These are phyloP conservation scores for Orthonyx spaldingii DNA, from an alignment of 2,113 vertebrate genomes.

Conservation along the genomic window DNA sequence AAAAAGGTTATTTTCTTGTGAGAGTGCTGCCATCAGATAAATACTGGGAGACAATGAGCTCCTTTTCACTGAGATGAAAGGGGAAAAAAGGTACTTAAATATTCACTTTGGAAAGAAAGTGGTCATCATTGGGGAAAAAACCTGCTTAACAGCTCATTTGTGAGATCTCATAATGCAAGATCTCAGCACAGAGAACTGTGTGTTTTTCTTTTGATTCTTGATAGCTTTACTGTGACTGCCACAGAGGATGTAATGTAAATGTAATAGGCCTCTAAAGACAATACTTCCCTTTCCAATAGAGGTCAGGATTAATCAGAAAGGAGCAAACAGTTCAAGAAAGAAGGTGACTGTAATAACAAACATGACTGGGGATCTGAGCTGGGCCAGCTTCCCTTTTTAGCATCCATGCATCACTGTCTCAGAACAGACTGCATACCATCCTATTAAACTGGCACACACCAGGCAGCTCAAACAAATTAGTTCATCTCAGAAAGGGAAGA, in stretches of 20 bases:
- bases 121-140: neutral
- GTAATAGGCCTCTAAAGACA: slow-evolving; percentile 5
- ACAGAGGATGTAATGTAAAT: neutral
- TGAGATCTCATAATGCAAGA: neutral
- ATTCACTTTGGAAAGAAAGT: slow-evolving; percentile 1
- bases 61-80: slow-evolving; percentile 5
- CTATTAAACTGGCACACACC: slow-evolving; percentile 23
- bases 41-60: neutral
- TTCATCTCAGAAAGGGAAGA: neutral
- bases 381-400: slow-evolving; percentile 37
- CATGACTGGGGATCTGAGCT: neutral
- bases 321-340: slow-evolving; percentile 19
- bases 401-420: slow-evolving; percentile 35
- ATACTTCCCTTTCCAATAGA: neutral
- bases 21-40: neutral
- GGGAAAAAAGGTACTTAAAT: neutral
- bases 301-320: slow-evolving; percentile 25
- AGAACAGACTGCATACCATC: slow-evolving; percentile 12
- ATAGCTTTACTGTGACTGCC: neutral
- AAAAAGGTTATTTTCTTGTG: neutral
- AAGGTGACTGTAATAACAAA: neutral
- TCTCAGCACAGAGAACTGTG: neutral
- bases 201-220: neutral
- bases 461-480: slow-evolving; percentile 23
- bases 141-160: neutral